Percentiles rank a stretch among this genome's conserved stretches.
Conservation (phyloP, 1,140 invertebrate genomes). For the Belonocnema kinseyi region DNA sequence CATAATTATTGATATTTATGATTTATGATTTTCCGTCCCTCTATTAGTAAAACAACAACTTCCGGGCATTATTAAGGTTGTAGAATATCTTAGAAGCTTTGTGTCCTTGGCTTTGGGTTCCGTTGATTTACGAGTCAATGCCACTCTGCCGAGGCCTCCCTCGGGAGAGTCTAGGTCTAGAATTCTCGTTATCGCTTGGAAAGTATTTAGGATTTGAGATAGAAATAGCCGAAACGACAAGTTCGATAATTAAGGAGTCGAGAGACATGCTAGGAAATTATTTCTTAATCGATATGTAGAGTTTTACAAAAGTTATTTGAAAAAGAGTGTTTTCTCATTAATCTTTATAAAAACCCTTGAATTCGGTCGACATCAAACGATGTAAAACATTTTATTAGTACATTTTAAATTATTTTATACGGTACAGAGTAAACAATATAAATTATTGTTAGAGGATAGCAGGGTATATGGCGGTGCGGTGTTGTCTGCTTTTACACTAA, state of each 20-base stretch:
- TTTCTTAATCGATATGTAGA: neutral
- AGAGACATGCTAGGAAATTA: slow-evolving; percentile 13
- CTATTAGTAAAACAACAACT: neutral
- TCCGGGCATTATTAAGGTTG: neutral
- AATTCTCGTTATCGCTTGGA: too few species aligned
- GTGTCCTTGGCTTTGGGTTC: slow-evolving; percentile 25
- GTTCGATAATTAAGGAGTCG: slow-evolving; percentile 27
- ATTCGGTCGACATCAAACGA: too few species aligned
- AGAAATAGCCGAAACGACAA: slow-evolving; percentile 13
- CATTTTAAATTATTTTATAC: too few species aligned
- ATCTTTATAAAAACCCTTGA: too few species aligned
- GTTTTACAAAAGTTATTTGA: too few species aligned
- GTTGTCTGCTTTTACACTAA: too few species aligned
- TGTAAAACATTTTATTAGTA: neutral
- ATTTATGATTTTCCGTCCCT: neutral
- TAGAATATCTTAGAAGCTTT: neutral
- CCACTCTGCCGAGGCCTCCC: neutral
- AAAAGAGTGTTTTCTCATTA: too few species aligned
- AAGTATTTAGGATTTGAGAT: too few species aligned
- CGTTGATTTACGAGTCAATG: slow-evolving; percentile 22
- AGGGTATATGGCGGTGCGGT: neutral
- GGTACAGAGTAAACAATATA: too few species aligned
- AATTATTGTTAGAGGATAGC: neutral
- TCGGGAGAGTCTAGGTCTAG: neutral
- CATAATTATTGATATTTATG: too few species aligned